Percentiles rank a stretch among this genome's conserved stretches.
Evolutionary conservation across 2,797 vertebrate species (phyloP).

Genomic region (Vireo griseus): DNA sequence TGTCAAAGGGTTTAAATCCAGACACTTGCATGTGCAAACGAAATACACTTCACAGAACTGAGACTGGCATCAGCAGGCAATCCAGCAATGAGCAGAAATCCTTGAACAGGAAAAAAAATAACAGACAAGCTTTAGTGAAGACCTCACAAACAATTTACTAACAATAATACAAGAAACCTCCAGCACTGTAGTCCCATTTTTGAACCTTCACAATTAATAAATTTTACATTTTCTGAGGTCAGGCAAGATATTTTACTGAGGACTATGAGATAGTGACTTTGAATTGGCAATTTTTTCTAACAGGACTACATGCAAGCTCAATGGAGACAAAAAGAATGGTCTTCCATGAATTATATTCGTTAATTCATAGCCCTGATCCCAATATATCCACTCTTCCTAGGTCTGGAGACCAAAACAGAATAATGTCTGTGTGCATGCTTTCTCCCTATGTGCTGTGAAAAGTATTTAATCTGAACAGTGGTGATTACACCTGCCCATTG

Average conservation of each 20-base stretch:
- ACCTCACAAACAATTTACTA: slow-evolving; percentile 3
- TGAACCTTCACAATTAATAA: not conserved
- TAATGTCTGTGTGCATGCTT: not conserved
- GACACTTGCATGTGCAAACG: slow-evolving; percentile 75
- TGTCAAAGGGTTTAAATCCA: slow-evolving; percentile 71
- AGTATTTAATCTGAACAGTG: not conserved
- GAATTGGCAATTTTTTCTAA: not conserved
- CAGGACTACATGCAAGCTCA: not conserved
- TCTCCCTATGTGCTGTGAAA: not conserved
- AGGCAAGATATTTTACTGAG: not conserved
- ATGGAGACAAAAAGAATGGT: not conserved
- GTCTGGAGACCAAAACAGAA: not conserved
- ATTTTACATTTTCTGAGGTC: not conserved
- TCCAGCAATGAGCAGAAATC: slow-evolving; percentile 81
- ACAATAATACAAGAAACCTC: not conserved
- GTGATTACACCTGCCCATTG: not conserved
- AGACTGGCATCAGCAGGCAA: slow-evolving; percentile 79
- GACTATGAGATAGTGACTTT: not conserved
- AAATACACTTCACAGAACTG: slow-evolving; percentile 84
- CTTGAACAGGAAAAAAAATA: slow-evolving; percentile 62
- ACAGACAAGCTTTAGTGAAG: slow-evolving; percentile 27
- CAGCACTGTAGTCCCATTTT: not conserved
- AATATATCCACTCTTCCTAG: not conserved
- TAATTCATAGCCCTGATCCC: not conserved
- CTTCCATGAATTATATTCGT: not conserved